Evolutionary conservation across 1,140 invertebrate genomes (phyloP).

Genomic region (Tenebrio molitor): DNA sequence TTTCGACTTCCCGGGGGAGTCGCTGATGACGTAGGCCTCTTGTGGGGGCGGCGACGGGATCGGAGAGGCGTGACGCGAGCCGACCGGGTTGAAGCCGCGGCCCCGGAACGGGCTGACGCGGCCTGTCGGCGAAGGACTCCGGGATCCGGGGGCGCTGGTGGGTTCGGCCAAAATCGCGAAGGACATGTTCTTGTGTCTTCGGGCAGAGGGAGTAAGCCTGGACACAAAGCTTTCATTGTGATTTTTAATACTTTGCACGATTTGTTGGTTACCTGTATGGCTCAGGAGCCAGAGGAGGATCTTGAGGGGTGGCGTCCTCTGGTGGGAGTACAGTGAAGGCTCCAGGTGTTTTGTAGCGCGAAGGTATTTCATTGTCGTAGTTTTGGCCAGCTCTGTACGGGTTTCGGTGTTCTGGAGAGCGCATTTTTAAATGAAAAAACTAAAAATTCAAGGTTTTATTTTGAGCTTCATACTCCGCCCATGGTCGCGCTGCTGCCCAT

Average conservation of each 20-base stretch:
- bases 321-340: conserved; percentile 63
- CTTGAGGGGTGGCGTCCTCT: conserved; percentile 55
- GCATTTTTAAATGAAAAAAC: conserved; percentile 48
- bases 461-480: conserved; percentile 15
- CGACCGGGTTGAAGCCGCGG: conserved; percentile 69
- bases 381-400: conserved; percentile 33
- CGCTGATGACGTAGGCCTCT: conserved; percentile 26
- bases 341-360: conserved; percentile 61
- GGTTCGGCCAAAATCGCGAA: conserved; percentile 75
- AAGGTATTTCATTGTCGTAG: conserved; percentile 58
- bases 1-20: conserved; percentile 51
- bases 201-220: conserved; percentile 65
- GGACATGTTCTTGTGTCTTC: conserved; percentile 67
- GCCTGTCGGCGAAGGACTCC: conserved; percentile 67
- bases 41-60: conserved; percentile 60
- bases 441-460: conserved; percentile 8
- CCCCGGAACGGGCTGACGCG: conserved; percentile 72
- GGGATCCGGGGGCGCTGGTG: conserved; percentile 64
- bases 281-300: conserved; percentile 59
- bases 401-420: conserved; percentile 41
- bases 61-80: conserved; percentile 63
- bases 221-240: background rate
- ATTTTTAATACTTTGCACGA: conserved; percentile 24
- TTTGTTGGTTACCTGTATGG: conserved; percentile 60
- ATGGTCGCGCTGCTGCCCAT: background rate